Conservation (phyloP, 2,797 vertebrate genomes). For the Eulemur albifrons region DNA sequence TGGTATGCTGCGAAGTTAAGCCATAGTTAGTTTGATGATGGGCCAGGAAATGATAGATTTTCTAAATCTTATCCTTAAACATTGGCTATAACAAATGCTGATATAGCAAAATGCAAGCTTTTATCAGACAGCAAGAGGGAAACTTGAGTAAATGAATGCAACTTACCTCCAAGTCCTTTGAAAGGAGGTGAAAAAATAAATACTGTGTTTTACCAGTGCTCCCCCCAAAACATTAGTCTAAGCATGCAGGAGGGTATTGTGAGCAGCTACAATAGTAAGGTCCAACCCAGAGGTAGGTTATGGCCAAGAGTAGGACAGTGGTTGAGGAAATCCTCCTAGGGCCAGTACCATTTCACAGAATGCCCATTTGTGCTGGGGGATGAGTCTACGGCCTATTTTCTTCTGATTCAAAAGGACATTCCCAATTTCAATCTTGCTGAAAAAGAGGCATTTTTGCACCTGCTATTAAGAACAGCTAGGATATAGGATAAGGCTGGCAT, state of each 20-base stretch:
- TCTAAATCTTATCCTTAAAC: conserved; percentile 82
- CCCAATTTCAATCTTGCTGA: conserved; percentile 68
- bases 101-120: conserved; percentile 79
- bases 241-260: conserved; percentile 70
- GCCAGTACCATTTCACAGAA: conserved; percentile 71
- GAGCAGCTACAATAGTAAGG: conserved; percentile 80
- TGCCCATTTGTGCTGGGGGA: conserved; percentile 67
- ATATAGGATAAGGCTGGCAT: conserved; percentile 56
- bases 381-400: conserved; percentile 68
- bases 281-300: conserved; percentile 84
- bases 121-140: conserved; percentile 80
- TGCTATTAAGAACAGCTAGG: conserved; percentile 78
- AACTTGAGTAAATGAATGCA: conserved; percentile 80
- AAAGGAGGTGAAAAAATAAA: conserved; percentile 84
- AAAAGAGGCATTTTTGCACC: conserved; percentile 72
- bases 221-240: conserved; percentile 77
- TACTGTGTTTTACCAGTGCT: conserved; percentile 81
- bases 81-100: conserved; percentile 80
- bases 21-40: conserved; percentile 77
- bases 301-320: conserved; percentile 77
- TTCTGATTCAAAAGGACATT: conserved; percentile 67
- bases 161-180: conserved; percentile 79
- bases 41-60: conserved; percentile 70
- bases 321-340: conserved; percentile 70
- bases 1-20: conserved; percentile 80